Evolutionary conservation across 2,888 invertebrate genomes (phyloP), one percentile per base, ranked within the genome.

Genomic region (Lagria hirta): DNA sequence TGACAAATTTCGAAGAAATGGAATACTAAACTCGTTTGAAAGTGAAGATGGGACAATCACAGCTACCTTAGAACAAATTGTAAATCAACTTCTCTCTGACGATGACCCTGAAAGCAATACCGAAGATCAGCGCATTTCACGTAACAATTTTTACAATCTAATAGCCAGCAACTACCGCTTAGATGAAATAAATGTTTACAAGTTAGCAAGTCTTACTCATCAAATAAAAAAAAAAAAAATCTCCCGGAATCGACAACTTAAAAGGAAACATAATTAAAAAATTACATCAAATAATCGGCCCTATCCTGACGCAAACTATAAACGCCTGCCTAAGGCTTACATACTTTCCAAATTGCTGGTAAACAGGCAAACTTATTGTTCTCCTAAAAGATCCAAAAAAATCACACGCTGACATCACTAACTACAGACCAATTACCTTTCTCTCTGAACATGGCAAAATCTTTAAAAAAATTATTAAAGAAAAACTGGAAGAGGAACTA

Each of bases 321-420:
- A 23, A 20, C 16, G 34, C 4, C 2, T 34, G 34, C 15, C 18
- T 3, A 13, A 23, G 4, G 2, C n/a, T 3, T 5, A 13, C 7
- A 6, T 22, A 34, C 13, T 34, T 34, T 34, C 34, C 34, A 14
- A 34, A 2, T 4, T 15, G 3, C 4, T 34, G 34, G 34, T 22
- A 34, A 15, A 10, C 11, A 12, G 34, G 23, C 10, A 34, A 23
- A 3, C 23, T 34, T 2, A 22, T 22, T 2, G 7, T 15, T 4
- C 13, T 34, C n/a, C 23, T 13, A 3, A 34, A 34, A 21, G 8
- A 18, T 11, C 12, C 18, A 4, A 4, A 11, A 6, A 4, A 4
- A 8, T 4, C 5, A 7, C 21, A 18, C 7, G 3, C 16, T n/a
- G n/a, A 30, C 17, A 16, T 30, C 3, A 30, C 14, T 3, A 17